Conservation (phyloP, 2,888 invertebrate genomes). For the Petrolisthes manimaculis region DNA sequence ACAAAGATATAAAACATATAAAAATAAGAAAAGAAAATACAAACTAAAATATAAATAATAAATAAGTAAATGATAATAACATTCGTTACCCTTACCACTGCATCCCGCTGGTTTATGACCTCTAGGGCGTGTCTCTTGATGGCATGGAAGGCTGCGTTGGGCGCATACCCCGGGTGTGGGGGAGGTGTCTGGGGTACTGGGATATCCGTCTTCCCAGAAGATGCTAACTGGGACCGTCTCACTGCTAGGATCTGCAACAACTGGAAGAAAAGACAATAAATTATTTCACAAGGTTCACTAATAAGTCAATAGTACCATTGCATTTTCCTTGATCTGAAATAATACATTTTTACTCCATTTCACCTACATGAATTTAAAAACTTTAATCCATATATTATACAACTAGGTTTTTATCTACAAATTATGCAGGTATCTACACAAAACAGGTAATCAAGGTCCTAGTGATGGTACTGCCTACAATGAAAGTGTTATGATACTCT, state of each 20-base stretch:
- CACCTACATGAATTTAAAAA: too few species aligned
- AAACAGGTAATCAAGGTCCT: too few species aligned
- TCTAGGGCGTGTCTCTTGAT: slow-evolving; percentile 88
- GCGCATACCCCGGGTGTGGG: slow-evolving; percentile 88
- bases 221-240: slow-evolving; percentile 76
- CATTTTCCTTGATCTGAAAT: background rate
- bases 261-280: slow-evolving; percentile 64
- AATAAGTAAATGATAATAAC: too few species aligned
- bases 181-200: slow-evolving; percentile 74
- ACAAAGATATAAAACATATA: background rate
- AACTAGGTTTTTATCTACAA: too few species aligned
- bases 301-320: background rate
- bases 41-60: background rate
- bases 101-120: slow-evolving; percentile 66
- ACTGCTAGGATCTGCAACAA: slow-evolving; percentile 77
- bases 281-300: slow-evolving; percentile 22
- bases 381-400: background rate
- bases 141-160: slow-evolving; percentile 96
- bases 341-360: too few species aligned
- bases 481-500: too few species aligned
- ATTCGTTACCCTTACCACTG: slow-evolving; percentile 57
- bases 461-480: too few species aligned
- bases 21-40: background rate
- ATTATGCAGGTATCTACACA: too few species aligned
- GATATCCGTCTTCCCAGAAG: slow-evolving; percentile 73